phyloP scores from a whole-genome alignment of 2,113 vertebrate species.

The Petrocephalus microphthalmus region DNA sequence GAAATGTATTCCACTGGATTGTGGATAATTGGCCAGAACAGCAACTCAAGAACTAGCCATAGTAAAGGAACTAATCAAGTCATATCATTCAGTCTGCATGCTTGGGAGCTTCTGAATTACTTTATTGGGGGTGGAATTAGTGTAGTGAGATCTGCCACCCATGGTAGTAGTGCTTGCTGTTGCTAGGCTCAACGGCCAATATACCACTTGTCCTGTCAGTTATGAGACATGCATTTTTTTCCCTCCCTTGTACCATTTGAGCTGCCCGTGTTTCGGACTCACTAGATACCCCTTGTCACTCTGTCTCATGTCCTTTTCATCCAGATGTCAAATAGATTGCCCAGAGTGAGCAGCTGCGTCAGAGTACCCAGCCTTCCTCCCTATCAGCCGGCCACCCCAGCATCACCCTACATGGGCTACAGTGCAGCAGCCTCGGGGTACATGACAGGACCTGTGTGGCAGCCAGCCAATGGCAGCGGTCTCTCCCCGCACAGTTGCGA shows the following conservation, averaged over 20 bases:
- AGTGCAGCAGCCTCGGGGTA: conserved; percentile 81
- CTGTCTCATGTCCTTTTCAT: conserved; percentile 1
- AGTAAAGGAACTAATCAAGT: neutral
- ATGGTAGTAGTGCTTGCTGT: neutral
- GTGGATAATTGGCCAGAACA: neutral
- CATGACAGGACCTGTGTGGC: conserved; percentile 87
- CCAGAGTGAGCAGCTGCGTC: conserved; percentile 88
- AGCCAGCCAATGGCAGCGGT: conserved; percentile 77
- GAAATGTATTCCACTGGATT: neutral
- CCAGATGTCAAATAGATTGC: conserved; percentile 83
- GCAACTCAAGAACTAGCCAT: neutral
- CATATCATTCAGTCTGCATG: neutral
- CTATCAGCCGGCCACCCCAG: conserved; percentile 80
- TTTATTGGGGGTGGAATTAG: too few relatives aligned
- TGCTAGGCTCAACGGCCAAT: neutral
- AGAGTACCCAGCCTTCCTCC: conserved; percentile 87
- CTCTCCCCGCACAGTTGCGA: conserved; percentile 88
- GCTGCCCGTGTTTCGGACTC: neutral
- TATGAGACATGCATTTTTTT: neutral
- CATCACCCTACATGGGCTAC: conserved; percentile 89
- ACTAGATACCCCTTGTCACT: neutral
- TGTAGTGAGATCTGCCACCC: neutral
- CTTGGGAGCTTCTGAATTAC: neutral
- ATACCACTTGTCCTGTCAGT: neutral
- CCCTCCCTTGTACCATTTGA: neutral